Evolutionary conservation across 2,113 vertebrate species (phyloP).

Genomic region (Brachypodius melanocephalos): DNA sequence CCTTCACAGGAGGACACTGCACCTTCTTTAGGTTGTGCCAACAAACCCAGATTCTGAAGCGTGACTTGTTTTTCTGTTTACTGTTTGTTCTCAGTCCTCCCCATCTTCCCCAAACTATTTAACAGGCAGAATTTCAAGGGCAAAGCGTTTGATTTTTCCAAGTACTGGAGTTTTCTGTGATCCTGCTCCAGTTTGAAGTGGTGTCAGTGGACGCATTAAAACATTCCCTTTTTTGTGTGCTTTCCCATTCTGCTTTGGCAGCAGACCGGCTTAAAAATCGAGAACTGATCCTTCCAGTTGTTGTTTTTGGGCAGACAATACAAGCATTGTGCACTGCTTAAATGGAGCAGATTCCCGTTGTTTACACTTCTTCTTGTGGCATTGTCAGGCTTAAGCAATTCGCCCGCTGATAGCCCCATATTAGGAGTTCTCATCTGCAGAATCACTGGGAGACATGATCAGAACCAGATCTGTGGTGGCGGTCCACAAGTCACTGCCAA

Average conservation of each 20-base stretch:
- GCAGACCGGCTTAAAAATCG: not conserved
- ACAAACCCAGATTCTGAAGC: not conserved
- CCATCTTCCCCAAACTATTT: not conserved
- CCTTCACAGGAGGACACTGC: not conserved
- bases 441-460: slow-evolving; percentile 27
- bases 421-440: slow-evolving; percentile 57
- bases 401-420: slow-evolving; percentile 58
- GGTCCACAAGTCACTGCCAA: slow-evolving; percentile 29
- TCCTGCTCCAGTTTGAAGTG: slow-evolving; percentile 34
- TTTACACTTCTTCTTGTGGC: slow-evolving; percentile 53
- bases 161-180: slow-evolving; percentile 16
- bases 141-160: slow-evolving; percentile 16
- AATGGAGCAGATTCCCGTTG: slow-evolving; percentile 42
- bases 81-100: not conserved
- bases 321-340: slow-evolving; percentile 28
- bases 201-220: slow-evolving; percentile 44
- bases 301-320: slow-evolving; percentile 56
- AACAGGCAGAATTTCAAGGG: not conserved
- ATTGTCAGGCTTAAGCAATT: slow-evolving; percentile 50
- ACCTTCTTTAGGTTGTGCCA: not conserved
- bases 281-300: slow-evolving; percentile 26
- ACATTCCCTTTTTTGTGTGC: slow-evolving; percentile 48
- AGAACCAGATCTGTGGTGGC: slow-evolving; percentile 45
- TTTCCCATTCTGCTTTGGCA: slow-evolving; percentile 54
- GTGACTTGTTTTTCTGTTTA: not conserved